Conservation (phyloP, 2,113 vertebrate genomes). For the Atherinomorus stipes region DNA sequence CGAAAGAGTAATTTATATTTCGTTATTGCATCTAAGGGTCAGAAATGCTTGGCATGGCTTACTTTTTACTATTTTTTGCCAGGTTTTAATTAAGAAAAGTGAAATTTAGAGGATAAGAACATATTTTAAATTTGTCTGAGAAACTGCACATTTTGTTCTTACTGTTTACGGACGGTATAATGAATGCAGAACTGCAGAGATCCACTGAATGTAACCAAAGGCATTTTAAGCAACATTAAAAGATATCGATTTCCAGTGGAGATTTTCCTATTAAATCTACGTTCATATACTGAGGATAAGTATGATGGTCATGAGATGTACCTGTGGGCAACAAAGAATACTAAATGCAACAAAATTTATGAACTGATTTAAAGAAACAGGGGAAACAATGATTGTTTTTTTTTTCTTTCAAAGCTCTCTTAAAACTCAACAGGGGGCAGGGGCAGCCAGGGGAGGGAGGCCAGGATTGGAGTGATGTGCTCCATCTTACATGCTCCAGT, state of each 20-base stretch:
- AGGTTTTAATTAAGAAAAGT: conserved; percentile 16
- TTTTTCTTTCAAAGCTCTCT: too few relatives aligned
- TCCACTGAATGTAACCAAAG: conserved; percentile 27
- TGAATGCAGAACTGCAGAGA: neutral
- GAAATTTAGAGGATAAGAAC: conserved; percentile 20
- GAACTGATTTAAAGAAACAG: too few relatives aligned
- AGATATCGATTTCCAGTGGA: neutral
- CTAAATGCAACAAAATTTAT: neutral
- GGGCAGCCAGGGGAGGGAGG: too few relatives aligned
- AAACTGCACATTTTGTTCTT: neutral
- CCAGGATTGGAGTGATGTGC: too few relatives aligned
- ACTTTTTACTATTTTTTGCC: conserved; percentile 16
- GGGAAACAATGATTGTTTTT: too few relatives aligned
- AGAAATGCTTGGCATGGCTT: conserved; percentile 28
- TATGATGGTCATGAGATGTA: neutral
- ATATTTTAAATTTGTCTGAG: conserved; percentile 2
- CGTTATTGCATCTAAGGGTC: conserved; percentile 30
- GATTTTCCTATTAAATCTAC: neutral
- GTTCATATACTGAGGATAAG: neutral
- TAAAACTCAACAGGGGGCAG: too few relatives aligned
- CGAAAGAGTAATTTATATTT: conserved; percentile 52
- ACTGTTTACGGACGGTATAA: conserved; percentile 3
- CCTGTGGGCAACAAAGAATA: neutral
- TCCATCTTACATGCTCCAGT: too few relatives aligned
- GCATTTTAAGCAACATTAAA: conserved; percentile 4